Evolutionary conservation across 2,797 vertebrate species (phyloP).

Genomic region (Decapterus maruadsi): DNA sequence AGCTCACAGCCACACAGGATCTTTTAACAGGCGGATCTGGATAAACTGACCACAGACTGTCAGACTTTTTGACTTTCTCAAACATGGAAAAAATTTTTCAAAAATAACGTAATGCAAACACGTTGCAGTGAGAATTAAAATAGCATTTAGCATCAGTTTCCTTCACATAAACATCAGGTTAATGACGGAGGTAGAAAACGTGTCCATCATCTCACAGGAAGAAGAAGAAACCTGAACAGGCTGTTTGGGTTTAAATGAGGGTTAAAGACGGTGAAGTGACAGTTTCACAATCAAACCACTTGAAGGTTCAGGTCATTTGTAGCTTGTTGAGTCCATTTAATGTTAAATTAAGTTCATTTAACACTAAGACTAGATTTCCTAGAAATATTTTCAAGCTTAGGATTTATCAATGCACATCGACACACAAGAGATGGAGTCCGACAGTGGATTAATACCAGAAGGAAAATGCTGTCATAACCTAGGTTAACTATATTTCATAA

Average conservation of each 20-base stretch:
- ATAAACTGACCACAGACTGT: no score
- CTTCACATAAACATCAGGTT: constrained; percentile 6
- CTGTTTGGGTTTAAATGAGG: background rate
- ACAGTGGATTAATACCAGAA: no score
- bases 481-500: no score
- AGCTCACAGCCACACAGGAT: constrained; percentile 13
- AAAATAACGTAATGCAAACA: no score
- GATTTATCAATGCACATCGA: background rate
- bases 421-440: background rate
- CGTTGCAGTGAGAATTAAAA: no score
- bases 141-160: constrained; percentile 3
- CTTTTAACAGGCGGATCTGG: no score
- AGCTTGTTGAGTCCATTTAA: background rate
- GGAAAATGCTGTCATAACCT: no score
- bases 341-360: background rate
- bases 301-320: no score
- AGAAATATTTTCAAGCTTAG: background rate
- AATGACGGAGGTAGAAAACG: background rate
- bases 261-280: background rate
- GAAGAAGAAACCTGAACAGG: no score
- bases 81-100: no score
- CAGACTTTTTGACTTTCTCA: no score
- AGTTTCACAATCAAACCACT: no score
- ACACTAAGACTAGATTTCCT: background rate
- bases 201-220: background rate